A percentile compares a stretch with the other conserved stretches of the same genome.
Evolutionary conservation across 2,113 vertebrate genomes (phyloP).

Genomic region (Melozone crissalis): DNA sequence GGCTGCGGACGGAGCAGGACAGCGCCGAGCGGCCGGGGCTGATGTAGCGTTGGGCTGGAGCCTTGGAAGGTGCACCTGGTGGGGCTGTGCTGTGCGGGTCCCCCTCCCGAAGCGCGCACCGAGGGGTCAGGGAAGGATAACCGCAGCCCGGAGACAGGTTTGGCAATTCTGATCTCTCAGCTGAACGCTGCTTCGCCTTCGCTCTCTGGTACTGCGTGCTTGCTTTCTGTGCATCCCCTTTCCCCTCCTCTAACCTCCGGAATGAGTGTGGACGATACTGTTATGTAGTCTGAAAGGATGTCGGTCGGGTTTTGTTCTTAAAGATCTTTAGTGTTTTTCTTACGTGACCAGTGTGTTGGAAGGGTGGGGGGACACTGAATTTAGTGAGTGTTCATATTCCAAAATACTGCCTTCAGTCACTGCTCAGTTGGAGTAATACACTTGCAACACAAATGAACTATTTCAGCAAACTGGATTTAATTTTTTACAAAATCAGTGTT

Average conservation of each 20-base stretch:
- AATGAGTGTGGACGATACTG: not conserved
- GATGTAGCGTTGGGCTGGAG: fast-evolving
- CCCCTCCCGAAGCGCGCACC: not conserved
- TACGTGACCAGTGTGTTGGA: not conserved
- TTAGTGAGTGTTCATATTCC: not conserved
- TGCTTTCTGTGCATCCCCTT: not conserved
- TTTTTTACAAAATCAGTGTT: not conserved
- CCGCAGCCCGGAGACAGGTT: not conserved
- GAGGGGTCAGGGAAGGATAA: constrained; percentile 16
- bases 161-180: not conserved
- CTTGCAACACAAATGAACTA: not conserved
- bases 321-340: not conserved
- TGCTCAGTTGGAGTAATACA: not conserved
- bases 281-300: not conserved
- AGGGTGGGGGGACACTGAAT: not conserved
- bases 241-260: not conserved
- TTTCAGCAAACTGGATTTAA: not conserved
- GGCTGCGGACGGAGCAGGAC: not conserved
- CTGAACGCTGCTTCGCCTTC: not conserved
- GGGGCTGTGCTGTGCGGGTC: not conserved
- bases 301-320: not conserved
- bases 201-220: not conserved
- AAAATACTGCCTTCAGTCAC: not conserved
- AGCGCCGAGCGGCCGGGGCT: not conserved
- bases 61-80: not conserved